These are phyloP conservation scores for Mungos mungo DNA, from an alignment of 2,113 vertebrate species.

Conservation along the genomic window DNA sequence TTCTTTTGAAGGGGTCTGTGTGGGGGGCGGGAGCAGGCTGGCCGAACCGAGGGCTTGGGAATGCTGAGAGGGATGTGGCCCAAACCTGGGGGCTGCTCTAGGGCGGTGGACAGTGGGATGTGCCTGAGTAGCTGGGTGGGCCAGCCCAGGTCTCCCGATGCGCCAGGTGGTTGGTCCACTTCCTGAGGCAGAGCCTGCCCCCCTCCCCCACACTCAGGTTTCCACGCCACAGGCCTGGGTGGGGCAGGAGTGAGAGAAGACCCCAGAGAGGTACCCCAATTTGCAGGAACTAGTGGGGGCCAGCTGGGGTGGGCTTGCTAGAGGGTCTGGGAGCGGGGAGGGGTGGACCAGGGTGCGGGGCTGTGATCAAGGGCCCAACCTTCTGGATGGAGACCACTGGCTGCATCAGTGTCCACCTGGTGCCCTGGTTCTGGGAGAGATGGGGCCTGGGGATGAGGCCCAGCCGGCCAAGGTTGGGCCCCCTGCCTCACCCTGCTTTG, in stretches of 20 bases:
- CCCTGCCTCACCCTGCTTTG: too few relatives aligned
- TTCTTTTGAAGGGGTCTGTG: background rate
- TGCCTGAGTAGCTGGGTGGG: background rate
- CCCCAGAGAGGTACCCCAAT: rapidly evolving
- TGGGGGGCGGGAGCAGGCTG: background rate
- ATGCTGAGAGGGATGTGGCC: background rate
- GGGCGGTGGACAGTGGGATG: background rate
- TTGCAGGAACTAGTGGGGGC: background rate
- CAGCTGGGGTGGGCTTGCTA: background rate
- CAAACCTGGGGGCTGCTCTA: background rate
- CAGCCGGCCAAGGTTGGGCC: rapidly evolving
- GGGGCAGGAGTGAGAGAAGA: background rate
- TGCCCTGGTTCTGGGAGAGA: background rate
- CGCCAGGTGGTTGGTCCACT: background rate
- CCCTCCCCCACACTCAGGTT: background rate
- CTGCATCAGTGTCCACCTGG: background rate
- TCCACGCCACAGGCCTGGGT: background rate
- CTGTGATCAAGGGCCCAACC: rapidly evolving
- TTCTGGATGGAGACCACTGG: background rate
- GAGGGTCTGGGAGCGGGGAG: background rate
- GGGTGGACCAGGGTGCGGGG: too few relatives aligned
- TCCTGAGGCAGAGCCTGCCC: background rate
- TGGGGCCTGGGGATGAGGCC: too few relatives aligned
- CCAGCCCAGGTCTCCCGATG: rapidly evolving
- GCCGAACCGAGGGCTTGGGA: background rate